phyloP scores from a whole-genome alignment of 1,140 invertebrate genomes.

The Trigoniulus corallinus region DNA sequence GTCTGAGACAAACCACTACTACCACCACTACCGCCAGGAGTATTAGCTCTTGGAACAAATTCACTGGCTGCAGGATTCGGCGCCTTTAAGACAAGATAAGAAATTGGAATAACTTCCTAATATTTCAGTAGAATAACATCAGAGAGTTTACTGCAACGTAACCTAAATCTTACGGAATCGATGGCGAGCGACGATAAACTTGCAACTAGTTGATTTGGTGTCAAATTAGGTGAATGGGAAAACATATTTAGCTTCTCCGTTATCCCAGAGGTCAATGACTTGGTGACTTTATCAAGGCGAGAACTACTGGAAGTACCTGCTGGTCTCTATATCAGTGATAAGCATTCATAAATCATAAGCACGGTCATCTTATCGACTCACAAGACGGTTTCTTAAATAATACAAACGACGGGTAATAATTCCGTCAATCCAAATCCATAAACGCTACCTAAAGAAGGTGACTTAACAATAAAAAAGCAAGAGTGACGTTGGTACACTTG shows the following conservation, averaged over 20 bases:
- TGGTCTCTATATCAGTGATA: not conserved
- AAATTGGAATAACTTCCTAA: too few species aligned
- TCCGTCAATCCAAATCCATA: not conserved
- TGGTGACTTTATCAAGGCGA: not conserved
- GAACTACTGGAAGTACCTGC: not conserved
- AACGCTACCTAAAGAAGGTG: conserved; percentile 1
- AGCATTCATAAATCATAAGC: not conserved
- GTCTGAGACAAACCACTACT: conserved; percentile 13
- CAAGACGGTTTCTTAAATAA: too few species aligned
- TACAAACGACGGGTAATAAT: too few species aligned
- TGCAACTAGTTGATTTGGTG: not conserved
- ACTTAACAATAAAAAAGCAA: conserved; percentile 7
- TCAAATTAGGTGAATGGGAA: not conserved
- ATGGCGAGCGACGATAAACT: not conserved
- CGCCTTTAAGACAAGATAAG: conserved; percentile 5
- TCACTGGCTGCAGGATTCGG: conserved; percentile 14
- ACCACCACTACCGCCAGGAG: conserved; percentile 3
- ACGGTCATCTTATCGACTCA: not conserved
- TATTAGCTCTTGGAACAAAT: conserved; percentile 12
- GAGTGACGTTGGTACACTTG: conserved; percentile 14
- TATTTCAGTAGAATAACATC: not conserved
- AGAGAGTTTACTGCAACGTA: not conserved
- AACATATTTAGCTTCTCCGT: not conserved
- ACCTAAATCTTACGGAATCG: conserved; percentile 2
- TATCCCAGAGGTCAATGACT: not conserved